phyloP scores from a whole-genome alignment of 2,888 invertebrate genomes.

The Trissolcus japonicus region DNA sequence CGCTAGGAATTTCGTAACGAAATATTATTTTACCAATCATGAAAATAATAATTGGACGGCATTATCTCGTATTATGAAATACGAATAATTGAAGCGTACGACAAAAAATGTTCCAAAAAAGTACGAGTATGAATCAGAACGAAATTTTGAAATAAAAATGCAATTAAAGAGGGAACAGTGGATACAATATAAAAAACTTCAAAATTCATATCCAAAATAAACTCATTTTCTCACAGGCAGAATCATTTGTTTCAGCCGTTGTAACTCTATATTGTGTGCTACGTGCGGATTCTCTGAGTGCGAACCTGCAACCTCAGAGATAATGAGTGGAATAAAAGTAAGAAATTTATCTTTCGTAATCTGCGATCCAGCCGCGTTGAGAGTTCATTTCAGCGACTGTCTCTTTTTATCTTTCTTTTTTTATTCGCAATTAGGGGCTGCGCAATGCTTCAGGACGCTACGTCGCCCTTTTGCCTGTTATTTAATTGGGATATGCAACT shows the following conservation, averaged over 20 bases:
- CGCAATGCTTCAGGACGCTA: slow-evolving; percentile 73
- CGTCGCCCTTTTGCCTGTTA: slow-evolving; percentile 76
- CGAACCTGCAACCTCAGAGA: slow-evolving; percentile 6
- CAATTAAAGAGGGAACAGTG: not conserved
- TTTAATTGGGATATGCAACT: slow-evolving; percentile 76
- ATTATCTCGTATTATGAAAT: not conserved
- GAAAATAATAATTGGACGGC: not conserved
- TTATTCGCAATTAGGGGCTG: slow-evolving; percentile 73
- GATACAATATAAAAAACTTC: not conserved
- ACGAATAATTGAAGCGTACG: not conserved
- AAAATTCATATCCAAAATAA: not conserved
- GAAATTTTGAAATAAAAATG: not conserved
- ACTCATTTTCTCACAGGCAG: no score
- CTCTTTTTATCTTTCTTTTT: slow-evolving; percentile 41
- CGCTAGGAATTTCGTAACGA: slow-evolving; percentile 5
- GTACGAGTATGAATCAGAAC: not conserved
- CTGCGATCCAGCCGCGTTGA: slow-evolving; percentile 47
- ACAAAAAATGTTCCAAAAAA: not conserved
- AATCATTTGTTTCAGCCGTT: no score
- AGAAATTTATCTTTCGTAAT: slow-evolving; percentile 47
- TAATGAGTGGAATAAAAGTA: slow-evolving; percentile 49
- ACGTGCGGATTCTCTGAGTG: no score
- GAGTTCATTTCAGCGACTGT: slow-evolving; percentile 66
- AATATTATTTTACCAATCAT: not conserved
- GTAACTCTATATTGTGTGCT: no score